These are phyloP conservation scores for Nannoperca australis DNA, from an alignment of 2,797 vertebrate genomes.

Conservation along the genomic window DNA sequence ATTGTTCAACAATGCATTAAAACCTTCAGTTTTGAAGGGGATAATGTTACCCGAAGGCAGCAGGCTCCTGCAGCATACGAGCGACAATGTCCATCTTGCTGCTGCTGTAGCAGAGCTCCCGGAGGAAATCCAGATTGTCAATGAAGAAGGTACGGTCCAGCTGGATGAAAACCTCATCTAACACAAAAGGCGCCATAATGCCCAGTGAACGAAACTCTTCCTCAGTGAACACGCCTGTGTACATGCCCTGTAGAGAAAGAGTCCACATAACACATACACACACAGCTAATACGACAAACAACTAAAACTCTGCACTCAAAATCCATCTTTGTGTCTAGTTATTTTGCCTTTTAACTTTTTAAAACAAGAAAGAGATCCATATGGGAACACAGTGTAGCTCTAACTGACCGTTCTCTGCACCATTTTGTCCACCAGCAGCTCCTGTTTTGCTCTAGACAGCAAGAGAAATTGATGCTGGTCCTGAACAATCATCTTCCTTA, in stretches of 20 bases:
- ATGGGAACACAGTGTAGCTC: not conserved
- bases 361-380: not conserved
- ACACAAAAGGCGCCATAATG: conserved; percentile 84
- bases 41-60: conserved; percentile 80
- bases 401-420: conserved; percentile 82
- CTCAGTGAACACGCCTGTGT: conserved; percentile 80
- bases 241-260: conserved; percentile 75
- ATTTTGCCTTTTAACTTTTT: not conserved
- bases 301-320: not conserved
- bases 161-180: conserved; percentile 82
- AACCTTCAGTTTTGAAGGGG: not conserved
- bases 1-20: not conserved
- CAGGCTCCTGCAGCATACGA: conserved; percentile 79
- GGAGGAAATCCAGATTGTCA: conserved; percentile 75
- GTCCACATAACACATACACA: not conserved
- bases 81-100: conserved; percentile 81
- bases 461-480: conserved; percentile 80
- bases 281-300: not conserved
- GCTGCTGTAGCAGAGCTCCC: conserved; percentile 79
- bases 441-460: conserved; percentile 79
- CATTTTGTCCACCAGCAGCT: conserved; percentile 86
- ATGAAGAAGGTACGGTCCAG: conserved; percentile 82
- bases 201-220: conserved; percentile 83
- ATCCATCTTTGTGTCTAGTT: not conserved
- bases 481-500: conserved; percentile 77